phyloP scores from a whole-genome alignment of 2,797 vertebrate species.

The Myotis myotis region DNA sequence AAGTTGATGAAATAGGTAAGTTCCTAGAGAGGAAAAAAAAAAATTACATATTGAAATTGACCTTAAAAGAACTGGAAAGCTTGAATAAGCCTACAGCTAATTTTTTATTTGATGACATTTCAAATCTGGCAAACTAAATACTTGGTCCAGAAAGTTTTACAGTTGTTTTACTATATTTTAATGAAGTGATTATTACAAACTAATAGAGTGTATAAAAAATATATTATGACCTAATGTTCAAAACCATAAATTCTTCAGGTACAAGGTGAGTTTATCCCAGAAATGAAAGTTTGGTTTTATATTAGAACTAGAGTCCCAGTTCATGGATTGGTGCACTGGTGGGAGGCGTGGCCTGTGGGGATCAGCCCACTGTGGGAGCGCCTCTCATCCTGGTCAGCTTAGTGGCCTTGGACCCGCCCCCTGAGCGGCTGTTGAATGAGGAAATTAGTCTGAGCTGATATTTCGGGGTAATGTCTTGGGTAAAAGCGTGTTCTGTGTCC shows the following conservation, averaged over 20 bases:
- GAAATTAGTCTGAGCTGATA: too few relatives aligned
- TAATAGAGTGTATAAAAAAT: background rate
- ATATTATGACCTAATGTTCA: background rate
- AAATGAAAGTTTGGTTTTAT: background rate
- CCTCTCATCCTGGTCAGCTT: too few relatives aligned
- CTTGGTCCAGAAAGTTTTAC: background rate
- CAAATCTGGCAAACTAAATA: constrained; percentile 1
- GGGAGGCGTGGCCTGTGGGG: too few relatives aligned
- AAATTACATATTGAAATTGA: background rate
- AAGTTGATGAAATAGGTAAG: background rate
- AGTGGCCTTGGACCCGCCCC: too few relatives aligned
- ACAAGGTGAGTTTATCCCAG: background rate
- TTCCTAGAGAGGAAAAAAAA: background rate
- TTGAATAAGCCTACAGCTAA: background rate
- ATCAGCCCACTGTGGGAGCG: too few relatives aligned
- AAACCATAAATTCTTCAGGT: background rate
- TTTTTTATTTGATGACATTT: background rate
- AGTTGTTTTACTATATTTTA: background rate
- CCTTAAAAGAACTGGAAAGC: background rate
- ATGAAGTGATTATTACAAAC: background rate
- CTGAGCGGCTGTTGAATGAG: too few relatives aligned
- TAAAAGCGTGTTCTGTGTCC: too few relatives aligned
- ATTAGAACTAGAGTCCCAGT: background rate
- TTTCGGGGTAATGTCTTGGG: too few relatives aligned
- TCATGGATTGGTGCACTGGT: too few relatives aligned